These are phyloP conservation scores for Drosophila crucigera DNA, from an alignment of 2,888 invertebrate genomes.

Conservation along the genomic window DNA sequence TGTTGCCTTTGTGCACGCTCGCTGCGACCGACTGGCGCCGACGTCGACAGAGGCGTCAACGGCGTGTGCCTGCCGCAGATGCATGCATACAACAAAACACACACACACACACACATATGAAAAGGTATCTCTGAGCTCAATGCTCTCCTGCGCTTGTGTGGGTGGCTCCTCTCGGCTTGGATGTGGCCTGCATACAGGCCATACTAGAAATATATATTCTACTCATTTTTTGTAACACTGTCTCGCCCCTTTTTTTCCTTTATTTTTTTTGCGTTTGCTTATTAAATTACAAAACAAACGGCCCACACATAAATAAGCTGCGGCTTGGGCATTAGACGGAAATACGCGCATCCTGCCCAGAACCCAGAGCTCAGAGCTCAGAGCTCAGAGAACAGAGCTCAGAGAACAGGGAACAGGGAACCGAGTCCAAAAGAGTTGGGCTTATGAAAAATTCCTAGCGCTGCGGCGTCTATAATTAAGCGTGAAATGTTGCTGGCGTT, in stretches of 20 bases:
- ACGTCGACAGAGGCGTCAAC: constrained; percentile 71
- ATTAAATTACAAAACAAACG: constrained; percentile 78
- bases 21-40: constrained; percentile 53
- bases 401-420: not conserved
- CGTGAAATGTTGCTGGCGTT: constrained; percentile 81
- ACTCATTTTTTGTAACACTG: constrained; percentile 49
- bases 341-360: constrained; percentile 57
- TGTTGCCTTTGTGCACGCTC: constrained; percentile 60
- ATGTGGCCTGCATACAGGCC: constrained; percentile 13
- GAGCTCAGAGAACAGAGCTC: not conserved
- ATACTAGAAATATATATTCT: constrained; percentile 36
- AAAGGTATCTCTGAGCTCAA: constrained; percentile 12
- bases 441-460: constrained; percentile 75
- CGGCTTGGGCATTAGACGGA: constrained; percentile 63
- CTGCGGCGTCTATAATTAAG: constrained; percentile 82
- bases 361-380: not conserved
- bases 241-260: constrained; percentile 49
- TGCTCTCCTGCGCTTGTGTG: constrained; percentile 41
- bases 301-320: constrained; percentile 76
- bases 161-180: constrained; percentile 48
- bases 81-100: too few species aligned
- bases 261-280: constrained; percentile 59
- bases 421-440: constrained; percentile 9
- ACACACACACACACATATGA: too few species aligned
- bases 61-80: constrained; percentile 66